These are phyloP conservation scores for Desmophyllum pertusum DNA, from an alignment of 92 coral and sea anemone genomes.

Conservation along the genomic window DNA sequence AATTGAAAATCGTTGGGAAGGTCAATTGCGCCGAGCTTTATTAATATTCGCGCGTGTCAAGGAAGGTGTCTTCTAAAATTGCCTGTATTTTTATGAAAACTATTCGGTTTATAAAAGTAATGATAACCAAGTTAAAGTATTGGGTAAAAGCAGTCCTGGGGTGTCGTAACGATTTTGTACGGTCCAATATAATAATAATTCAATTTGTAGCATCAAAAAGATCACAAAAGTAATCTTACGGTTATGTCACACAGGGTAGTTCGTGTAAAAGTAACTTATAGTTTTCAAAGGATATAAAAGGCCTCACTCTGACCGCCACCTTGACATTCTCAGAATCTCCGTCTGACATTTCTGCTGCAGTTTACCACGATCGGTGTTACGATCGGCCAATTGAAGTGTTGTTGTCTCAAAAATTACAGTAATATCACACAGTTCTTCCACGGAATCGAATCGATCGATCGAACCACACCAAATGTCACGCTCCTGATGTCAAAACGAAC, in stretches of 20 bases:
- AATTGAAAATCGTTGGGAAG: not conserved
- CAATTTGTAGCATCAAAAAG: not conserved
- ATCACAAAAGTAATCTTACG: not conserved
- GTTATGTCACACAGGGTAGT: not conserved
- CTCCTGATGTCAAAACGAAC: not conserved
- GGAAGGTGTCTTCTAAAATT: not conserved
- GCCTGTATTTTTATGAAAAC: not conserved
- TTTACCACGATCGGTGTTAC: not conserved
- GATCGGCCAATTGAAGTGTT: not conserved
- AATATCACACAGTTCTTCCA: not conserved
- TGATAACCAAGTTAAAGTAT: not conserved
- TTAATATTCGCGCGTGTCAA: not conserved
- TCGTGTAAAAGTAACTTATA: not conserved
- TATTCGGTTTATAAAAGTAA: not conserved
- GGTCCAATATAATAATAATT: not conserved
- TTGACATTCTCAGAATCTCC: constrained; percentile 82
- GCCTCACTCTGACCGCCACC: constrained; percentile 94
- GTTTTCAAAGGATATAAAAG: constrained; percentile 88
- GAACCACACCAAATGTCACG: not conserved
- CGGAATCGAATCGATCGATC: not conserved
- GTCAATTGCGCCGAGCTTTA: not conserved
- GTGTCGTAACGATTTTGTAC: not conserved
- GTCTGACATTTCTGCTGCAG: constrained; percentile 36
- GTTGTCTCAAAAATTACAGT: not conserved
- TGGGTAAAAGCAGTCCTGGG: not conserved